phyloP scores from a whole-genome alignment of 2,797 vertebrate species.

The Poecilia velifera region DNA sequence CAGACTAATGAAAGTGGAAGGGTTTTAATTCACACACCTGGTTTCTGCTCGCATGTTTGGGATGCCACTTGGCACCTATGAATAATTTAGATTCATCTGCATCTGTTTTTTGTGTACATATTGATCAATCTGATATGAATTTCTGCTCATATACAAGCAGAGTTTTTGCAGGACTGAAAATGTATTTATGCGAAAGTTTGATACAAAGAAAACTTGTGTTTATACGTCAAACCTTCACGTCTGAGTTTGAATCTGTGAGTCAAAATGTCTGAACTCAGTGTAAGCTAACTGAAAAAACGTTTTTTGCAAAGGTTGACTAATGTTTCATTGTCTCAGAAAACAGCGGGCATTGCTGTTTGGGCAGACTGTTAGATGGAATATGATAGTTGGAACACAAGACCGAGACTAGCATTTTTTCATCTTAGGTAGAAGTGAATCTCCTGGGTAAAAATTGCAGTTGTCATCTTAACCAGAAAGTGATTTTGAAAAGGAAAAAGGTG shows the following conservation, averaged over 20 bases:
- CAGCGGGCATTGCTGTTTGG: not conserved
- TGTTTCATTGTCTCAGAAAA: not conserved
- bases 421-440: not conserved
- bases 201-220: not conserved
- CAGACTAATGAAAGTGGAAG: slow-evolving; percentile 72
- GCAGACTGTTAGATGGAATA: not conserved
- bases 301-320: not conserved
- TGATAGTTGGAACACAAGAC: not conserved
- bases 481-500: not conserved
- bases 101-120: slow-evolving; percentile 34
- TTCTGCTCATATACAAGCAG: not conserved
- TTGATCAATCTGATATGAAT: not conserved
- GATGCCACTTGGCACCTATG: slow-evolving; percentile 6
- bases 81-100: slow-evolving; percentile 15
- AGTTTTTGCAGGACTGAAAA: not conserved
- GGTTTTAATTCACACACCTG: slow-evolving; percentile 74
- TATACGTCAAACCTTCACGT: not conserved
- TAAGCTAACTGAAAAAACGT: not conserved
- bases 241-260: not conserved
- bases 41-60: slow-evolving; percentile 16
- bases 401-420: not conserved
- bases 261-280: not conserved
- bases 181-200: not conserved
- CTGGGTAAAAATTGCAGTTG: not conserved
- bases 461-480: not conserved